Conservation (phyloP, 1,140 invertebrate species). For the Bombus difficillimus region DNA sequence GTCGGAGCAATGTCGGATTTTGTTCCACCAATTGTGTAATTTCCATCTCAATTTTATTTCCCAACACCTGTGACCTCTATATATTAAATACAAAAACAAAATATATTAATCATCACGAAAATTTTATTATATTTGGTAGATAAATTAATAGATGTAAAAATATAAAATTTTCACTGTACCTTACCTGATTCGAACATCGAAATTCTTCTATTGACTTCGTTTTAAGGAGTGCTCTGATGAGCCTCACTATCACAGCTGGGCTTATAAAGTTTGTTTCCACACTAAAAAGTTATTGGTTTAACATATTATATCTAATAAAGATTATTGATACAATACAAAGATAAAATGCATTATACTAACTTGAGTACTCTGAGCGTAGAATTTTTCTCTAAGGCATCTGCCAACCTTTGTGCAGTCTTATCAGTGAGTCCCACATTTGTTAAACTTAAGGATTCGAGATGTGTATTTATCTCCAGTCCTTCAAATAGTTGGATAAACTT, state of each 20-base stretch:
- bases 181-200: slow-evolving; percentile 97
- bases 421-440: slow-evolving; percentile 97
- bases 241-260: slow-evolving; percentile 90
- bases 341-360: slow-evolving; percentile 68
- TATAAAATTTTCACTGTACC: slow-evolving; percentile 39
- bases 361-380: slow-evolving; percentile 94
- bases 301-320: slow-evolving; percentile 13
- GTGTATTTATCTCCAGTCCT: slow-evolving; percentile 94
- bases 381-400: slow-evolving; percentile 93
- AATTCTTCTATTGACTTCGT: slow-evolving; percentile 96
- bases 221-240: slow-evolving; percentile 93
- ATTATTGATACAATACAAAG: neutral
- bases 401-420: slow-evolving; percentile 91
- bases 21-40: slow-evolving; percentile 96
- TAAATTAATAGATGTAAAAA: neutral
- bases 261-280: slow-evolving; percentile 98
- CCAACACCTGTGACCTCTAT: slow-evolving; percentile 96
- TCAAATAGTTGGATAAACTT: slow-evolving; percentile 95
- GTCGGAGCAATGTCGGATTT: slow-evolving; percentile 94
- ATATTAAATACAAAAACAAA: neutral
- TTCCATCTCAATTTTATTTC: slow-evolving; percentile 99
- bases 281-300: slow-evolving; percentile 78
- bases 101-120: neutral
- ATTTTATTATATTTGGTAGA: neutral
- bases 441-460: slow-evolving; percentile 95